Base-by-base conservation (phyloP, 1,140 invertebrate species). In the Papilio helenus region DNA sequence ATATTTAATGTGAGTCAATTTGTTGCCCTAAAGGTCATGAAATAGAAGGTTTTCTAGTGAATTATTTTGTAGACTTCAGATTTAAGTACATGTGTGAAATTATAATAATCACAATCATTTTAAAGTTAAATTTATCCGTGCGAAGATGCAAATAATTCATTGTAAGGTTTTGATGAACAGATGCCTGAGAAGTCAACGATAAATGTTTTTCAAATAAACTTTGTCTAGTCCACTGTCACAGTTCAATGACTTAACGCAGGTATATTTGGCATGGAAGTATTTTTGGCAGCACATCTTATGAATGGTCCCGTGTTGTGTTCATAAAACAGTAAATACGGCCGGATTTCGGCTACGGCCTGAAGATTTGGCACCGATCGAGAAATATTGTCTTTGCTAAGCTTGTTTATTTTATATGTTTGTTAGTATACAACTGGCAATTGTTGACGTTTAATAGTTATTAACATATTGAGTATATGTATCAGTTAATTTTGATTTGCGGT, bases 201-300 rank as follows among this genome's bases (percentile, higher is more conserved):
- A 16, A 29, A 10, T 1, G 29, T 29, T 23, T 49, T 73, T 73
- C 2, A 49, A 49, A 73, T 49, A 74, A 51, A 29, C 72, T 51
- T 49, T 46, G n/a, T 44, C 14, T 49, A 26, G 20, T 14, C 26
- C 23, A 16, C 4, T 68, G 44, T 46, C 14, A 14, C 44, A 49
- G 72, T 74, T 74, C 72, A 74, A 74, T 74, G 72, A 74, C 72
- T 74, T 44, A 74, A 49, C 23, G 44, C 39, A 74, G 72, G 72
- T 74, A 74, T 74, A 74, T 74, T 74, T 74, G 72, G 72, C 72
- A 74, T 74, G 72, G 29, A 51, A 49, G 72, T 74, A 74, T 74
- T 74, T 74, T 74, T 74, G 72, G 72, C 72, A 74, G 44, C 72
- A 46, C n/a, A 74, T 74, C 9, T 74, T 74, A 74, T 74, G 72